A percentile compares a stretch with the other conserved stretches of the same genome.
These are phyloP conservation scores for Equus quagga DNA, from an alignment of 2,113 vertebrate species.

Conservation along the genomic window DNA sequence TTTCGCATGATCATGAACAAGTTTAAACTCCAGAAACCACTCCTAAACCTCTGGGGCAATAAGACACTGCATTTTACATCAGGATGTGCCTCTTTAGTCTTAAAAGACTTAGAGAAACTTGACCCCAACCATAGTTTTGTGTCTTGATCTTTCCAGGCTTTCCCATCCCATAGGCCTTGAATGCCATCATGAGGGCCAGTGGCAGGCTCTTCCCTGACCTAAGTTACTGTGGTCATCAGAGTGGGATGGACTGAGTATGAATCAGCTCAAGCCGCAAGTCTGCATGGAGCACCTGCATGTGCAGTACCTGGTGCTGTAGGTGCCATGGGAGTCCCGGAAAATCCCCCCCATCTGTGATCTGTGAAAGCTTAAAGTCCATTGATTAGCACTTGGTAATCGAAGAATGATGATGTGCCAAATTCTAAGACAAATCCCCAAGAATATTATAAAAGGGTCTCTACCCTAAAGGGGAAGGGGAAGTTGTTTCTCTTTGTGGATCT, in stretches of 20 bases:
- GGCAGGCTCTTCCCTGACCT: background rate
- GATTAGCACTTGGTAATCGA: background rate
- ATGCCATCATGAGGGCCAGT: background rate
- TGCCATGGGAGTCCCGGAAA: background rate
- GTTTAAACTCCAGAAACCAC: slow-evolving; percentile 2
- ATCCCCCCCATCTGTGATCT: background rate
- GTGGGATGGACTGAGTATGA: background rate
- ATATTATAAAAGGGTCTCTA: background rate
- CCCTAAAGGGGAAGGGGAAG: background rate
- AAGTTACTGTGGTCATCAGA: background rate
- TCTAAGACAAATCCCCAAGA: background rate
- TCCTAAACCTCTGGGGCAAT: background rate
- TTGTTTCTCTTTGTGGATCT: background rate
- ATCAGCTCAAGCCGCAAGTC: background rate
- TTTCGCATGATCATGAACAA: background rate
- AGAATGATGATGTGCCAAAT: background rate
- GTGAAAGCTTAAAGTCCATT: background rate
- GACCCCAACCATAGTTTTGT: background rate
- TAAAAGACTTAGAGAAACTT: background rate
- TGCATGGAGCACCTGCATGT: background rate
- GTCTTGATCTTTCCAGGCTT: background rate
- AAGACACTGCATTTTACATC: background rate
- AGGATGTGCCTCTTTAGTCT: background rate
- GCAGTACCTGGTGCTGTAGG: background rate
- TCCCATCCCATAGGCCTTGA: background rate